Evolutionary conservation across 2,797 vertebrate genomes (phyloP).

Genomic region (Trematomus bernacchii): DNA sequence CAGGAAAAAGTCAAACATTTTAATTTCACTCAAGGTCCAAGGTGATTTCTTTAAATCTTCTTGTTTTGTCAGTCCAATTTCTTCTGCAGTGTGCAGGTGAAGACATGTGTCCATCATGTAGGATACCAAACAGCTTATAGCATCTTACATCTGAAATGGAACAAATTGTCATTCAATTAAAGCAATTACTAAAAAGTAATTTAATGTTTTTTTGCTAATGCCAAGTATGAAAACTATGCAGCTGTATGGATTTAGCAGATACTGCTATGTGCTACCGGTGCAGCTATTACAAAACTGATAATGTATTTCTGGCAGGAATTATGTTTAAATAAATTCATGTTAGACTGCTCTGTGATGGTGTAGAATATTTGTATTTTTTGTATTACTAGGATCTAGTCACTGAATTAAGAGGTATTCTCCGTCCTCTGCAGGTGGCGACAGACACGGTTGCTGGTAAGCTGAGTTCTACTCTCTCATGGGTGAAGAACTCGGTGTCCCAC

Average conservation of each 20-base stretch:
- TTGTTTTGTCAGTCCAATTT: too few relatives aligned
- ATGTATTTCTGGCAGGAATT: not conserved
- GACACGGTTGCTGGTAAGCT: slow-evolving; percentile 98
- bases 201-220: not conserved
- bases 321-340: slow-evolving; percentile 9
- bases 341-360: not conserved
- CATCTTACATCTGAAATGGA: not conserved
- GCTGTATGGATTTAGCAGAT: slow-evolving; percentile 5
- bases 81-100: not conserved
- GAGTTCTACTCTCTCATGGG: slow-evolving; percentile 99
- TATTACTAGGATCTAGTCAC: not conserved
- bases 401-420: not conserved
- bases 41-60: too few relatives aligned
- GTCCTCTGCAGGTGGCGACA: slow-evolving; percentile 94
- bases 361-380: not conserved
- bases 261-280: not conserved
- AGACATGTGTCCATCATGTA: not conserved
- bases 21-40: too few relatives aligned
- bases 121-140: not conserved
- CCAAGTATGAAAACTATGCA: slow-evolving; percentile 14
- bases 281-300: slow-evolving; percentile 1
- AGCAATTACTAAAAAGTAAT: too few relatives aligned
- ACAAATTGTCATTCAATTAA: too few relatives aligned
- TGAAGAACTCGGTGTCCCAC: slow-evolving; percentile 98
- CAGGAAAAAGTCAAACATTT: too few relatives aligned